Percentiles rank a stretch among this genome's conserved stretches.
These are phyloP conservation scores for Lymantria monacha DNA, from an alignment of 2,888 invertebrate genomes.

Conservation along the genomic window DNA sequence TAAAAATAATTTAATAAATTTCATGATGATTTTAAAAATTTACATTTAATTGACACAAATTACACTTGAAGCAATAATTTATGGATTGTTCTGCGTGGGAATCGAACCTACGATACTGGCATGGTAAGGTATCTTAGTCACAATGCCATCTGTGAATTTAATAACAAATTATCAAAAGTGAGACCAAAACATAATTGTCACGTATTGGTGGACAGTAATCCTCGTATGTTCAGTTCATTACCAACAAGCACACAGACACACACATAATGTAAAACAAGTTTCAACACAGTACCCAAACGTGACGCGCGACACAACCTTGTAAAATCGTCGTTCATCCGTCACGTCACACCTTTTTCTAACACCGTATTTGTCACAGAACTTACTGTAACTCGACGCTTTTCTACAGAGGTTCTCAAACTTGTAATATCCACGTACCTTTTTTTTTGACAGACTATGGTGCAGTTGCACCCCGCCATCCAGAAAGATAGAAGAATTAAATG, in stretches of 20 bases:
- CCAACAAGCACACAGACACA: background rate
- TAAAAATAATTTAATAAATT: too few species aligned
- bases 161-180: too few species aligned
- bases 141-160: too few species aligned
- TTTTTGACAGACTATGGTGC: too few species aligned
- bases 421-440: background rate
- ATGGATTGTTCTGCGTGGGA: too few species aligned
- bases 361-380: constrained; percentile 6
- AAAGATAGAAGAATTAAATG: too few species aligned
- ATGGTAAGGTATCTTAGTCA: too few species aligned
- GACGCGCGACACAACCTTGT: background rate
- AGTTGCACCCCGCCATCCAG: too few species aligned
- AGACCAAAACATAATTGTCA: background rate
- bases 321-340: background rate
- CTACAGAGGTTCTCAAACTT: background rate
- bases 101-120: too few species aligned
- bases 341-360: constrained; percentile 7
- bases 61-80: too few species aligned
- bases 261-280: background rate
- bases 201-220: background rate
- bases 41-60: too few species aligned
- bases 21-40: too few species aligned
- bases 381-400: constrained; percentile 5
- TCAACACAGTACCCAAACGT: background rate
- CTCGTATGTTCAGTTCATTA: background rate